A percentile compares a stretch with the other conserved stretches of the same genome.
phyloP scores from a whole-genome alignment of 2,113 vertebrate species.

The Telmatochromis brichardi region DNA sequence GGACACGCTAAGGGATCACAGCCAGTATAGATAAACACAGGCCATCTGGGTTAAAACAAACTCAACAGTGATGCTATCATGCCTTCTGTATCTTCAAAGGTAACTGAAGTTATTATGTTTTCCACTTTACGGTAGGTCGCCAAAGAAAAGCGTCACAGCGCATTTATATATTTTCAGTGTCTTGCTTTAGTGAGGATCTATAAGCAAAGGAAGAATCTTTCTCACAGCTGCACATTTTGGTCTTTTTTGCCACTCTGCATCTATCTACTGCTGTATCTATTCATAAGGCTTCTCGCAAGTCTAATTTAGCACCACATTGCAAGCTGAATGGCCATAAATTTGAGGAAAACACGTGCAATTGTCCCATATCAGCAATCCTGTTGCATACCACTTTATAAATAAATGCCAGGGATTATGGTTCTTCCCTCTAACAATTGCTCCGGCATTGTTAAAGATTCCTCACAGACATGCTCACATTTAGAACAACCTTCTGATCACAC shows the following conservation, averaged over 20 bases:
- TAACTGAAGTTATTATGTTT: background rate
- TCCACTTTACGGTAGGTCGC: background rate
- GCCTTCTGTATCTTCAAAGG: slow-evolving; percentile 21
- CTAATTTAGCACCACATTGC: slow-evolving; percentile 9
- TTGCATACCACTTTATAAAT: slow-evolving; percentile 19
- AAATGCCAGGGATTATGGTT: slow-evolving; percentile 7
- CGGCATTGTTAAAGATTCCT: background rate
- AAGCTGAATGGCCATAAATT: slow-evolving; percentile 14
- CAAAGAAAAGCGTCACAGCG: background rate
- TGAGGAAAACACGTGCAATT: slow-evolving; percentile 10
- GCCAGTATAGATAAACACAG: slow-evolving; percentile 45
- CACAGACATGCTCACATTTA: background rate
- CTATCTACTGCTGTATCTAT: background rate
- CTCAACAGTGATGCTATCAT: slow-evolving; percentile 1
- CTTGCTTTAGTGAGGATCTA: background rate
- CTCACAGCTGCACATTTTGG: background rate
- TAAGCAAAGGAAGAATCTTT: background rate
- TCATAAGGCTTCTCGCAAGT: background rate
- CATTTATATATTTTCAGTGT: background rate
- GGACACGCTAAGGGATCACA: slow-evolving; percentile 29
- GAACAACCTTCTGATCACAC: background rate
- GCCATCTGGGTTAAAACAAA: slow-evolving; percentile 44
- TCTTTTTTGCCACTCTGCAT: background rate
- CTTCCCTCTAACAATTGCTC: background rate
- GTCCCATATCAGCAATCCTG: slow-evolving; percentile 14